These are phyloP conservation scores for Ceyx cyanopectus DNA, from an alignment of 2,113 vertebrate species.

Conservation along the genomic window DNA sequence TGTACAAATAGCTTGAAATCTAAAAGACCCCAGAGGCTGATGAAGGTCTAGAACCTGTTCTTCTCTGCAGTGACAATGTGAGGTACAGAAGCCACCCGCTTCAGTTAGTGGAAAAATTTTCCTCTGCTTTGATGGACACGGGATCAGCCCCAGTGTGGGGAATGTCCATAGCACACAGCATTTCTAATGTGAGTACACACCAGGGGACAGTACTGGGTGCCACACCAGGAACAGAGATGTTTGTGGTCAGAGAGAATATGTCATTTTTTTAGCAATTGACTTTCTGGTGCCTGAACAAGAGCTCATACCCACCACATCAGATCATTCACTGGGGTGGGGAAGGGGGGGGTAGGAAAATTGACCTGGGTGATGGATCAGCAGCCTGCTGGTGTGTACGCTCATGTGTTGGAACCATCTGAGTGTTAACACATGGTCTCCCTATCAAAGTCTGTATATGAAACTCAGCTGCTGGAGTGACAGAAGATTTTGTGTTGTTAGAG, in stretches of 20 bases:
- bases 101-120: neutral
- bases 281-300: neutral
- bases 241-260: neutral
- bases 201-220: neutral
- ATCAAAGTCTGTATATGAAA: constrained; percentile 83
- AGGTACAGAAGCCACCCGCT: neutral
- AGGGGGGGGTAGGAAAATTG: constrained; percentile 17
- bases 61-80: neutral
- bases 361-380: constrained; percentile 63
- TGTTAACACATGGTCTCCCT: constrained; percentile 83
- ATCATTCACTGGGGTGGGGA: neutral
- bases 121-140: neutral
- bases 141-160: neutral
- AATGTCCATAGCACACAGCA: neutral
- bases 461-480: constrained; percentile 80
- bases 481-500: constrained; percentile 77
- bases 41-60: neutral
- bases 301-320: neutral
- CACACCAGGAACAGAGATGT: rapidly evolving
- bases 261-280: neutral
- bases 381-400: constrained; percentile 58
- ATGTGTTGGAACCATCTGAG: constrained; percentile 75
- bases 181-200: neutral
- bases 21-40: neutral
- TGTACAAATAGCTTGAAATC: neutral